phyloP scores from a whole-genome alignment of 2,113 vertebrate species.

The Phoenicopterus ruber region DNA sequence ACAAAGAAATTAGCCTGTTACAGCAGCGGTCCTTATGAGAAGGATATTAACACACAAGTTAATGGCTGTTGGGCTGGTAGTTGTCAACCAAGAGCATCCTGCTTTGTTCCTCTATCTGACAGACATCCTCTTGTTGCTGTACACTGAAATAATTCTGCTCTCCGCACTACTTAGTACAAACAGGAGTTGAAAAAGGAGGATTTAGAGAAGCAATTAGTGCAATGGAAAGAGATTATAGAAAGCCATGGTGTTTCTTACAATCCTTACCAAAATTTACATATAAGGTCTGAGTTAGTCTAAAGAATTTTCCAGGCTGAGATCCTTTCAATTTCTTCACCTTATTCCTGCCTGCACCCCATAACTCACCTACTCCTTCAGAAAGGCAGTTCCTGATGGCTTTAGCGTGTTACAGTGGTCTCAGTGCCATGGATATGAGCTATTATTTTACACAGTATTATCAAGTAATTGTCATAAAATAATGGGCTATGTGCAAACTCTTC shows the following conservation, averaged over 20 bases:
- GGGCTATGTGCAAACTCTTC: not conserved
- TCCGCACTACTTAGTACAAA: not conserved
- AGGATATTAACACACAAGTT: not conserved
- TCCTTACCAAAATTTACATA: not conserved
- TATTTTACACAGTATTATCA: not conserved
- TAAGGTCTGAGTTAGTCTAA: not conserved
- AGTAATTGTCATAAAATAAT: not conserved
- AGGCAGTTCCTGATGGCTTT: not conserved
- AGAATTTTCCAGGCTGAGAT: not conserved
- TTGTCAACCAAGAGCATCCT: not conserved
- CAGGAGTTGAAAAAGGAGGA: not conserved
- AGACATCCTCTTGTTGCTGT: not conserved
- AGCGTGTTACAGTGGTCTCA: not conserved
- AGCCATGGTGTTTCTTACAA: not conserved
- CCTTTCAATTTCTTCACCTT: not conserved
- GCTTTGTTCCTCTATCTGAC: not conserved
- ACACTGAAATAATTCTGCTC: not conserved
- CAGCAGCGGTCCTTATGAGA: not conserved
- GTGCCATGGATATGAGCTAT: not conserved
- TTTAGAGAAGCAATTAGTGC: not conserved
- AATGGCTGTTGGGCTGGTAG: not conserved
- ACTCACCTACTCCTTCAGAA: not conserved
- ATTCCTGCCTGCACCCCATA: not conserved
- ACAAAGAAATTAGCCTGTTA: not conserved
- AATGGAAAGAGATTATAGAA: not conserved